phyloP scores from a whole-genome alignment of 2,888 invertebrate species.

The Frankliniella fusca region DNA sequence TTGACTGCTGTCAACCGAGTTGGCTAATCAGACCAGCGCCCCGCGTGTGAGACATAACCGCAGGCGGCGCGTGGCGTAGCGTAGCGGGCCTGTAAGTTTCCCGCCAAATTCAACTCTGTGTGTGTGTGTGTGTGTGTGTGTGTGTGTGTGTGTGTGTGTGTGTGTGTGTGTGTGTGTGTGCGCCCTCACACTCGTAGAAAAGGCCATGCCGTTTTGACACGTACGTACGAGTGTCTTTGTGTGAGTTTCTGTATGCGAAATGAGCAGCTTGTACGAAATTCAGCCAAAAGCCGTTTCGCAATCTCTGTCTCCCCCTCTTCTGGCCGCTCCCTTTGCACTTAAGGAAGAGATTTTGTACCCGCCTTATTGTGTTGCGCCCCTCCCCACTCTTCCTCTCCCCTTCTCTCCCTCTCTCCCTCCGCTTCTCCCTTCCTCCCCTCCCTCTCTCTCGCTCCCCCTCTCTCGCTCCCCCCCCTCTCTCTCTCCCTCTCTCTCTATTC shows the following conservation, averaged over 20 bases:
- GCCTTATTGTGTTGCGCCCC: neutral
- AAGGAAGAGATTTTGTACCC: neutral
- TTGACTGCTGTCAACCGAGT: slow-evolving; percentile 22
- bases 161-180: no score
- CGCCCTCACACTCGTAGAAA: no score
- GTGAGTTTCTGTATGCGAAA: neutral
- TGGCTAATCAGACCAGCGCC: neutral
- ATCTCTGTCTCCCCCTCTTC: neutral
- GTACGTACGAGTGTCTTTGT: no score
- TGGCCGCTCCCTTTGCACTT: neutral
- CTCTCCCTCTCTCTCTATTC: neutral
- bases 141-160: no score
- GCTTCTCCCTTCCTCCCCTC: neutral
- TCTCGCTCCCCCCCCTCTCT: neutral
- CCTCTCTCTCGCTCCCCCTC: neutral
- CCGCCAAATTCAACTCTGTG: no score
- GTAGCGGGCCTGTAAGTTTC: neutral
- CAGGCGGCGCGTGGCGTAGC: neutral
- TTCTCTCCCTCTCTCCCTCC: neutral
- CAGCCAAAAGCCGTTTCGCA: neutral
- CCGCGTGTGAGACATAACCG: no score
- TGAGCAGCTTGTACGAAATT: neutral
- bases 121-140: no score
- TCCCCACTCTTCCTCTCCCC: neutral
- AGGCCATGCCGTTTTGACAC: no score